Percentiles rank a stretch among this genome's conserved stretches.
Evolutionary conservation across 2,113 vertebrate species (phyloP).

Genomic region (Ursus arctos): DNA sequence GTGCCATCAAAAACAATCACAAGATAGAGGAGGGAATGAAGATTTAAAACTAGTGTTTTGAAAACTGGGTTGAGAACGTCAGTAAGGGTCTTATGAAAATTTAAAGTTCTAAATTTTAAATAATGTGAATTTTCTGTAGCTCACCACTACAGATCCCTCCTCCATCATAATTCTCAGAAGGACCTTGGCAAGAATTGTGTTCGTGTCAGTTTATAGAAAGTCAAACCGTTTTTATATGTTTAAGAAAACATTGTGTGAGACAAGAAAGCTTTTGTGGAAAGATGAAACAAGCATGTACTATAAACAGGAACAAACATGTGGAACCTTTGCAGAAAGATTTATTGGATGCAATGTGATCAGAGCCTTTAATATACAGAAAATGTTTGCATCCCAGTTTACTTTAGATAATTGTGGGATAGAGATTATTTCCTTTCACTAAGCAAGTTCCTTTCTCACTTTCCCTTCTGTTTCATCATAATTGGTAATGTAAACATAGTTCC

Average conservation of each 20-base stretch:
- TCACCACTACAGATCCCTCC: background rate
- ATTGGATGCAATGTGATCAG: slow-evolving; percentile 63
- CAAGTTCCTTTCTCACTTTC: slow-evolving; percentile 37
- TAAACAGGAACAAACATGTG: slow-evolving; percentile 76
- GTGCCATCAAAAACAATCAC: background rate
- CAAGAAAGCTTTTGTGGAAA: slow-evolving; percentile 71
- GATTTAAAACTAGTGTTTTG: background rate
- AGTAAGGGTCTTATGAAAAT: background rate
- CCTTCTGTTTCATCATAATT: slow-evolving; percentile 41
- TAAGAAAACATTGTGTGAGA: slow-evolving; percentile 75
- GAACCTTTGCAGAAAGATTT: slow-evolving; percentile 73
- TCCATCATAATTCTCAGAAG: slow-evolving; percentile 60
- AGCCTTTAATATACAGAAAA: slow-evolving; percentile 75
- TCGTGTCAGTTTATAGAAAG: slow-evolving; percentile 66
- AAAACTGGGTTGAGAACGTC: background rate
- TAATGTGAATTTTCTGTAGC: slow-evolving; percentile 68
- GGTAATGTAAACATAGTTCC: slow-evolving; percentile 49
- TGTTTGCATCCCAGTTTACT: slow-evolving; percentile 66
- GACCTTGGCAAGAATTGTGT: slow-evolving; percentile 73
- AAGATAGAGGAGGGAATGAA: background rate
- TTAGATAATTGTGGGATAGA: slow-evolving; percentile 61
- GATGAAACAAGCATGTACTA: slow-evolving; percentile 70
- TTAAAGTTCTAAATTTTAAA: slow-evolving; percentile 57
- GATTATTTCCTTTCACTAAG: slow-evolving; percentile 65
- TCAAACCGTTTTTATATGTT: slow-evolving; percentile 76